Conservation (phyloP, 2,113 vertebrate species). For the Protomyctophum bolini region DNA sequence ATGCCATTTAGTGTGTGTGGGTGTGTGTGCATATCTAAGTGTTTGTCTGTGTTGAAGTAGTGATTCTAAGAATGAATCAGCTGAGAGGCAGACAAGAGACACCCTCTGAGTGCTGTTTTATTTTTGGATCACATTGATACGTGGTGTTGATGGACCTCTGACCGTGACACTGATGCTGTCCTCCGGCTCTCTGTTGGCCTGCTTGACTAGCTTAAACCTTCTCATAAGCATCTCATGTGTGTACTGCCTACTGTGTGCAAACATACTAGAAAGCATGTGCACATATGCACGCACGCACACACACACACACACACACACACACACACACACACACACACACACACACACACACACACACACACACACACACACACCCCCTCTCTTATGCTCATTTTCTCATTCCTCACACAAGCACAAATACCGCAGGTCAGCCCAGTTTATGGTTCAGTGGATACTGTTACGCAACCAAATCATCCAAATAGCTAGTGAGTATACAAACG, state of each 20-base stretch:
- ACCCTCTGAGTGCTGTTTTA: conserved; percentile 68
- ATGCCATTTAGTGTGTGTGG: conserved; percentile 12
- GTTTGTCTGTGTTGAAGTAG: conserved; percentile 32
- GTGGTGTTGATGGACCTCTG: conserved; percentile 58
- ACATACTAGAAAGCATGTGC: neutral
- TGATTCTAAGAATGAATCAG: conserved; percentile 55
- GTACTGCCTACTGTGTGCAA: neutral
- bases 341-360: neutral
- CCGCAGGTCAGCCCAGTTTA: conserved; percentile 40
- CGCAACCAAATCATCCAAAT: conserved; percentile 54
- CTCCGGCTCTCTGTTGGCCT: conserved; percentile 35
- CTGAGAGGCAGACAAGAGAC: conserved; percentile 60
- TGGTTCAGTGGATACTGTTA: conserved; percentile 59
- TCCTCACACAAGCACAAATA: conserved; percentile 31
- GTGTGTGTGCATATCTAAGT: neutral
- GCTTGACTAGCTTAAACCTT: conserved; percentile 29
- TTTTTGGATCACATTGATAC: conserved; percentile 65
- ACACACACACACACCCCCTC: neutral
- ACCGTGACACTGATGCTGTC: conserved; percentile 62
- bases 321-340: conserved; percentile 7
- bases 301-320: conserved; percentile 5
- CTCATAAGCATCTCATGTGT: neutral
- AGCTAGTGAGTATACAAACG: conserved; percentile 42
- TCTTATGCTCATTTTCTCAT: neutral
- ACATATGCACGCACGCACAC: neutral